These are phyloP conservation scores for Eupithecia subfuscata DNA, from an alignment of 2,888 invertebrate genomes.

Conservation along the genomic window DNA sequence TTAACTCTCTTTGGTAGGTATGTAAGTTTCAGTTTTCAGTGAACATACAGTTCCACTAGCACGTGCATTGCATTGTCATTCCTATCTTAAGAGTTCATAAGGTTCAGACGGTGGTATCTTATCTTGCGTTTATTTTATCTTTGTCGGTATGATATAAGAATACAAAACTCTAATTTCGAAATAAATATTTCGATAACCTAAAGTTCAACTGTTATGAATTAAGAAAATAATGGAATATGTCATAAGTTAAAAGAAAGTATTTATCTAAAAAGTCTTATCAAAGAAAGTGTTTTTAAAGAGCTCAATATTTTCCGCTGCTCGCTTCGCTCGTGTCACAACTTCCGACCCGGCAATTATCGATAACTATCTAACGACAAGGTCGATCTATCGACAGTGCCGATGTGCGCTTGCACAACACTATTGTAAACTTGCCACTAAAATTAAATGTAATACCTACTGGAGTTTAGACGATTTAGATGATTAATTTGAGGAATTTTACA, in stretches of 20 bases:
- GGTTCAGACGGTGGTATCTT: neutral
- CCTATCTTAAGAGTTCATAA: neutral
- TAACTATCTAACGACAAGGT: slow-evolving; percentile 44
- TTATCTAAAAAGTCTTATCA: neutral
- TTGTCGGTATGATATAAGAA: neutral
- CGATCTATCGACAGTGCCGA: slow-evolving; percentile 43
- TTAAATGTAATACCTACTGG: neutral
- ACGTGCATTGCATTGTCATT: neutral
- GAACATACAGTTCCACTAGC: neutral
- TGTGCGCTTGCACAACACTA: slow-evolving; percentile 43
- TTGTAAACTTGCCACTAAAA: slow-evolving; percentile 19
- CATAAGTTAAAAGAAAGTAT: neutral
- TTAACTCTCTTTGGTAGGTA: neutral
- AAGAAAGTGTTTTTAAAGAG: neutral
- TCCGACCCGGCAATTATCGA: slow-evolving; percentile 33
- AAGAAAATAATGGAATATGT: neutral
- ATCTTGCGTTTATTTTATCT: neutral
- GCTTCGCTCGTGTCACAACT: slow-evolving; percentile 15
- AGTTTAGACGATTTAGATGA: neutral
- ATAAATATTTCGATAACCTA: neutral
- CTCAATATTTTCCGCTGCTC: slow-evolving; percentile 6
- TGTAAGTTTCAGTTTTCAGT: neutral
- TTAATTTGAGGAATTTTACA: neutral
- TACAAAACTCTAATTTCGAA: neutral
- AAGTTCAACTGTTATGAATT: neutral